Percentiles rank a stretch among this genome's conserved stretches.
Evolutionary conservation across 1,140 invertebrate species (phyloP).

Genomic region (Pachyrhynchus sulphureomaculatus): DNA sequence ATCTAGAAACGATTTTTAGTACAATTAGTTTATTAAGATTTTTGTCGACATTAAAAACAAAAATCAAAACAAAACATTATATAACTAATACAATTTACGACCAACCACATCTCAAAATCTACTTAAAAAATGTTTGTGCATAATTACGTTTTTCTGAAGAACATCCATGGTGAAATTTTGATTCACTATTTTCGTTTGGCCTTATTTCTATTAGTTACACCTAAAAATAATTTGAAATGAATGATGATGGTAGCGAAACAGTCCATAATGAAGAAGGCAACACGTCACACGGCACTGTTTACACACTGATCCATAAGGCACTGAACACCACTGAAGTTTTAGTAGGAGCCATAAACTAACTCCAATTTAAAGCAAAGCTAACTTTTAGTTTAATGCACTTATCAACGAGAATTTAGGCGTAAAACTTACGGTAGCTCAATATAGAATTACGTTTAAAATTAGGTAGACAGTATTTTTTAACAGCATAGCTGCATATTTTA

Average conservation of each 20-base stretch:
- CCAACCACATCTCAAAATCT: neutral
- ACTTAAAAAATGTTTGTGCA: conserved; percentile 16
- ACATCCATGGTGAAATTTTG: conserved; percentile 44
- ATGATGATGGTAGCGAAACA: conserved; percentile 23
- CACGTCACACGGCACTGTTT: conserved; percentile 7
- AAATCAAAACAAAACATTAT: too few relatives aligned
- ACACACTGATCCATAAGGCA: conserved; percentile 1
- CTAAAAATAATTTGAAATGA: conserved; percentile 41
- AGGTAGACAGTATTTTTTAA: too few relatives aligned
- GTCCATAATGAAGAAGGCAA: conserved; percentile 32
- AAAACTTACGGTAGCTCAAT: too few relatives aligned
- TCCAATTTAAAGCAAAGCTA: too few relatives aligned
- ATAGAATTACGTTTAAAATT: too few relatives aligned
- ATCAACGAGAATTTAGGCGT: too few relatives aligned
- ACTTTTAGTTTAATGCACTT: too few relatives aligned
- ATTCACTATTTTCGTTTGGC: conserved; percentile 34
- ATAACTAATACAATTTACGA: too few relatives aligned
- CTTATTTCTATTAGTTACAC: conserved; percentile 40
- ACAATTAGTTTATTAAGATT: too few relatives aligned
- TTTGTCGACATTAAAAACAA: too few relatives aligned
- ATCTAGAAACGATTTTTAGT: too few relatives aligned
- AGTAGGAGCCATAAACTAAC: neutral
- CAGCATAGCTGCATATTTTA: too few relatives aligned
- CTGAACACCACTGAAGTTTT: neutral
- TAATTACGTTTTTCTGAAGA: conserved; percentile 47